These are phyloP conservation scores for Rhinolophus ferrumequinum DNA, from an alignment of 2,113 vertebrate genomes.

Conservation along the genomic window DNA sequence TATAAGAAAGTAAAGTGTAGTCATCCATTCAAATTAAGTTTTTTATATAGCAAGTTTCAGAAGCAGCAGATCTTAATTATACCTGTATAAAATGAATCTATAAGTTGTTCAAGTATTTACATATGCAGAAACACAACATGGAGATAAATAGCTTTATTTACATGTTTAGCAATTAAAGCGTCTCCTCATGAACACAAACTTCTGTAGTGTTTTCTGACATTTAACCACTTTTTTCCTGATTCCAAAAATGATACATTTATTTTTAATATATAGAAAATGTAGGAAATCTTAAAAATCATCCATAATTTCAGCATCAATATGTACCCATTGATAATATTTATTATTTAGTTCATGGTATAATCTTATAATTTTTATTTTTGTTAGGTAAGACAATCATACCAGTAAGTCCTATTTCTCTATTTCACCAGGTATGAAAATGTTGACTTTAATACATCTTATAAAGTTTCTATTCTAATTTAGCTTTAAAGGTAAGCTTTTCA, in stretches of 20 bases:
- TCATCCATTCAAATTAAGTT: neutral
- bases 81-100: neutral
- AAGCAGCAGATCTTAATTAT: conserved; percentile 14
- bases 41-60: neutral
- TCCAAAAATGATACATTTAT: conserved; percentile 5
- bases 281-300: neutral
- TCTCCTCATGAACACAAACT: neutral
- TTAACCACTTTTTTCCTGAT: neutral
- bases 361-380: conserved; percentile 13
- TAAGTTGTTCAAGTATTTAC: conserved; percentile 18
- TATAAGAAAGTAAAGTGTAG: neutral
- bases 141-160: neutral
- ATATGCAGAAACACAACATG: neutral
- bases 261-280: neutral
- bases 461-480: conserved; percentile 26
- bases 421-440: neutral
- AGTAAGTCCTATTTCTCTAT: neutral
- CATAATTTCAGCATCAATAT: neutral
- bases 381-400: neutral
- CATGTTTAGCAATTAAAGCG: neutral
- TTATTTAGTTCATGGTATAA: neutral
- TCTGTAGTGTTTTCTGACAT: neutral
- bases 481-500: conserved; percentile 3
- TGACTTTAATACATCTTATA: neutral
- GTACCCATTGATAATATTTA: conserved; percentile 1